Evolutionary conservation across 30 jellyfish, hydroid and myxozoan species (phyloP).

Genomic region (Chrysaora quinquecirrha): DNA sequence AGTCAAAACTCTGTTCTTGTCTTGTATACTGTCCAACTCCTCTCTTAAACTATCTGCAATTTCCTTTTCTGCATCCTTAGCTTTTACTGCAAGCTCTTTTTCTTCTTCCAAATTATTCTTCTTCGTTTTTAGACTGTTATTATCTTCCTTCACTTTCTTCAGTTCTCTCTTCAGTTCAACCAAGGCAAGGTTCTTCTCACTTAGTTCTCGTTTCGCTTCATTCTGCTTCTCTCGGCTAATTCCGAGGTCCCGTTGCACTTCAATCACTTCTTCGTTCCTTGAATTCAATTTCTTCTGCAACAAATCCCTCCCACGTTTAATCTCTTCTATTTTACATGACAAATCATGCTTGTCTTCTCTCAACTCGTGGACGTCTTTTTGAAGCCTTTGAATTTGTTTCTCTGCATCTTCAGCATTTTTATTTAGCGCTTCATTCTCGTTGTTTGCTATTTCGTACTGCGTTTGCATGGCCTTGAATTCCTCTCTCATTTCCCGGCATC

Average conservation of each 20-base stretch:
- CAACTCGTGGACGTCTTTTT: not conserved
- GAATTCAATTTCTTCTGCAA: conserved; percentile 16
- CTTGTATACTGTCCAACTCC: not conserved
- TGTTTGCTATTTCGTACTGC: not conserved
- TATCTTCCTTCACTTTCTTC: not conserved
- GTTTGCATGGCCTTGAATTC: not conserved
- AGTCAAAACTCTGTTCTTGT: not conserved
- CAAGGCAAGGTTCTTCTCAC: conserved; percentile 10
- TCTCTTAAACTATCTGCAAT: not conserved
- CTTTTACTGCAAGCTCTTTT: not conserved
- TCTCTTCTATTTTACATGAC: not conserved
- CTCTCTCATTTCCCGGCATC: not conserved
- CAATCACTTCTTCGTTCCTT: conserved; percentile 45
- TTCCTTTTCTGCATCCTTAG: not conserved
- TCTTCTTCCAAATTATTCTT: not conserved
- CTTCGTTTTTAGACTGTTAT: conserved; percentile 1
- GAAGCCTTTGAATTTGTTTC: not conserved
- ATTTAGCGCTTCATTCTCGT: not conserved
- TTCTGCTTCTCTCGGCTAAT: conserved; percentile 21
- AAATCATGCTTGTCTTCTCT: not conserved
- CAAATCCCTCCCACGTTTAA: not conserved
- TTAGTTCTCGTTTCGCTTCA: conserved; percentile 5
- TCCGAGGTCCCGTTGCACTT: conserved; percentile 32
- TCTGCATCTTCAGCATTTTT: not conserved
- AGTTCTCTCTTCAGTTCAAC: conserved; percentile 9